A percentile compares a stretch with the other conserved stretches of the same genome.
phyloP scores from a whole-genome alignment of 2,888 invertebrate species.

The Caenorhabditis virilis region DNA sequence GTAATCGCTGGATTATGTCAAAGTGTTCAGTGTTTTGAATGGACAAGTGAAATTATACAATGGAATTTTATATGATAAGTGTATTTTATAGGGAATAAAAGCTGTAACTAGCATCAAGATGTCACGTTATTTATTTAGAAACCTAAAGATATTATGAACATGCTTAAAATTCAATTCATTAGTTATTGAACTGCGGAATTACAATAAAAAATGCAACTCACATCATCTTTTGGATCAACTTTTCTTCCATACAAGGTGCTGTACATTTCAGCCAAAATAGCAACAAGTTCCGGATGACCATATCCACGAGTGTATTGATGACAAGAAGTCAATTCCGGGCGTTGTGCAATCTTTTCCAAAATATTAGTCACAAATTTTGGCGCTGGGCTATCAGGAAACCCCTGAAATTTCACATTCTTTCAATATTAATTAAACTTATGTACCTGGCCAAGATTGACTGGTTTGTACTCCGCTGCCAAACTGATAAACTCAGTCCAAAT shows the following conservation, averaged over 20 bases:
- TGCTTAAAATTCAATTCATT: no score
- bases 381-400: conserved; percentile 67
- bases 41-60: no score
- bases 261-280: conserved; percentile 83
- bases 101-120: no score
- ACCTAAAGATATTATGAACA: no score
- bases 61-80: no score
- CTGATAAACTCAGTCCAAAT: conserved; percentile 68
- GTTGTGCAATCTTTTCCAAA: conserved; percentile 53
- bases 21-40: no score
- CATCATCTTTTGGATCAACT: conserved; percentile 84
- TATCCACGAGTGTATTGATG: conserved; percentile 66
- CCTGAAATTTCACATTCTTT: conserved; percentile 25
- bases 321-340: conserved; percentile 56
- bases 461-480: conserved; percentile 62
- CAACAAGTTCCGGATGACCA: conserved; percentile 76
- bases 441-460: conserved; percentile 68
- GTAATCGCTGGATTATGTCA: no score
- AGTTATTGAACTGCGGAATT: no score
- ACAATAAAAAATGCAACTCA: no score
- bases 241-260: conserved; percentile 78
- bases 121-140: no score
- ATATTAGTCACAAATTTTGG: conserved; percentile 62
- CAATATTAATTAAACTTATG: no score
- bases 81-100: no score